Percentiles rank a stretch among this genome's conserved stretches.
Evolutionary conservation across 2,113 vertebrate species (phyloP).

Genomic region (Aix galericulata): DNA sequence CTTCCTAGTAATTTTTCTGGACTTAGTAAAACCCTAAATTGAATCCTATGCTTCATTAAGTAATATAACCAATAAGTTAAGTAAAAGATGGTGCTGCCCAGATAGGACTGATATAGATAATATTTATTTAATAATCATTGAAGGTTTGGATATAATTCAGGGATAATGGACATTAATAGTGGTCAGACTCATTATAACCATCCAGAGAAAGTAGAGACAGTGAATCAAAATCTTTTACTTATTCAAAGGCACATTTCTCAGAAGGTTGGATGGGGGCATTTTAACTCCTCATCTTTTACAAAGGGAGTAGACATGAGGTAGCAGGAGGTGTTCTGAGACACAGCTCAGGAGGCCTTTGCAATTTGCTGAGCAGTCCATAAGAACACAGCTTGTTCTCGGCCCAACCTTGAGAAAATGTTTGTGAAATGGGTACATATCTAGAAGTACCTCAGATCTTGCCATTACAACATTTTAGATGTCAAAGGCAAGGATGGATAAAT

Average conservation of each 20-base stretch:
- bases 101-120: neutral
- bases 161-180: neutral
- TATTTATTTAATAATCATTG: neutral
- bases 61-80: neutral
- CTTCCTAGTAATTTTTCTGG: neutral
- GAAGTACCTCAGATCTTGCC: constrained; percentile 10
- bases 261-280: neutral
- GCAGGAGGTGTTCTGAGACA: neutral
- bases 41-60: neutral
- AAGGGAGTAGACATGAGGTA: neutral
- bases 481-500: neutral
- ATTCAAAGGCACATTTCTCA: neutral
- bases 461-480: constrained; percentile 14
- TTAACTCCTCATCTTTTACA: neutral
- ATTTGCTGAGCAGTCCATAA: neutral
- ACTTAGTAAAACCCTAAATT: neutral
- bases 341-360: neutral
- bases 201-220: neutral
- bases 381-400: neutral
- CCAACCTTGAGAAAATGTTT: constrained; percentile 1
- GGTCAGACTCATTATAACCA: neutral
- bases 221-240: neutral
- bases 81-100: neutral
- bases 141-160: neutral
- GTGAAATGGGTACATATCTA: constrained; percentile 16